Evolutionary conservation across 2,797 vertebrate species (phyloP), one percentile per base, ranked within the genome.

Genomic region (Crenichthys baileyi): DNA sequence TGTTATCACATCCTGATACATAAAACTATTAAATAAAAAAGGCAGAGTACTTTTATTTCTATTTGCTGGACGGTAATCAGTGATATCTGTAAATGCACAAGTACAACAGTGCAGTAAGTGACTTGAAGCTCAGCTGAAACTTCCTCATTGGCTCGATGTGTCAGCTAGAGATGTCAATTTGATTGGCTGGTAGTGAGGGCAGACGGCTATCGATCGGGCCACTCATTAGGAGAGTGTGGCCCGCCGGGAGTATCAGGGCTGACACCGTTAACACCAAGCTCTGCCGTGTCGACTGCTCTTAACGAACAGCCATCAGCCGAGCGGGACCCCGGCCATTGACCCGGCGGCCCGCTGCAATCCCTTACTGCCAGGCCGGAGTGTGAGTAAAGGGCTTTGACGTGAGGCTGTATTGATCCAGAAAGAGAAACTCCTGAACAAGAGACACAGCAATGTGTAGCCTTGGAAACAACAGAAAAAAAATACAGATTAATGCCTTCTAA

Each of bases 221-320:
- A 91, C 65, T 95, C 91, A 89, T 95, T 94, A 95, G 90, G 85
- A 90, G 88, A 60, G 90, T 83, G 86, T 24, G 83, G 85, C 88
- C 81, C 86, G 70, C 85, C 72, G 90, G 91, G 91, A 93, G 93
- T 89, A 93, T 92, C 88, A 31, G 85, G 78, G 22, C 90, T 85
- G 92, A 94, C 89, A 80, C 89, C 48, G 91, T 91, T 94, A 92
- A 91, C 92, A 87, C 85, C 65, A 29, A 70, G 88, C 78, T 29
- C 73, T 71, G 86, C 83, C 82, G 75, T 77, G 90, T 90, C 78
- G 87, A 92, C 90, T 78, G 75, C 92, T 93, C 89, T 90, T 94
- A 95, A 93, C 86, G 78, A 93, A 90, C 79, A 70, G 85, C 91
- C 90, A 88, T 93, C 81, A 91, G 81, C 75, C 76, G 73, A 86